Evolutionary conservation across 2,888 invertebrate genomes (phyloP).

Genomic region (Hanleya hanleyi): DNA sequence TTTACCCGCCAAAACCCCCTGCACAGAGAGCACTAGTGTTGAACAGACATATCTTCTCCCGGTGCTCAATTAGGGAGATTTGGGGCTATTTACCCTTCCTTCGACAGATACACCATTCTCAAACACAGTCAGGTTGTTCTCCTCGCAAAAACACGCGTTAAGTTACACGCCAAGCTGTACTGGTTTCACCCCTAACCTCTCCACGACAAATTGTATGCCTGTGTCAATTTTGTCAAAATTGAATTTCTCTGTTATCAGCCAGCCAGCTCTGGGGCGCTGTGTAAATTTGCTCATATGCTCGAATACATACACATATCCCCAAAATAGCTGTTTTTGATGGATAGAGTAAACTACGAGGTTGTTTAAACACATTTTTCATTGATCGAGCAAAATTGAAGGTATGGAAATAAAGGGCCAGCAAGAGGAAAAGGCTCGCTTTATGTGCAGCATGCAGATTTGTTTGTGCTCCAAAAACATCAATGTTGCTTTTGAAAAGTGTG

Average conservation of each 20-base stretch:
- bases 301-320: not conserved
- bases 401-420: too few relatives aligned
- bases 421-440: too few relatives aligned
- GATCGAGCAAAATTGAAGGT: not conserved
- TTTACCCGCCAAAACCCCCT: too few relatives aligned
- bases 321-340: not conserved
- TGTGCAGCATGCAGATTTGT: too few relatives aligned
- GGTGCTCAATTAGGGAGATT: too few relatives aligned
- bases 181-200: not conserved
- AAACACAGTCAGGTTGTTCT: too few relatives aligned
- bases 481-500: too few relatives aligned
- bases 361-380: slow-evolving; percentile 1
- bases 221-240: not conserved
- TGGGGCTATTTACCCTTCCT: too few relatives aligned
- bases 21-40: not conserved
- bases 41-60: not conserved
- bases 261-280: not conserved
- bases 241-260: not conserved
- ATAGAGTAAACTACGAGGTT: not conserved
- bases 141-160: not conserved
- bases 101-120: too few relatives aligned
- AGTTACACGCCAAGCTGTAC: not conserved
- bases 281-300: not conserved
- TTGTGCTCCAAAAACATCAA: too few relatives aligned
- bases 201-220: not conserved